Evolutionary conservation across 2,888 invertebrate species (phyloP).

Genomic region (Oligia latruncula): DNA sequence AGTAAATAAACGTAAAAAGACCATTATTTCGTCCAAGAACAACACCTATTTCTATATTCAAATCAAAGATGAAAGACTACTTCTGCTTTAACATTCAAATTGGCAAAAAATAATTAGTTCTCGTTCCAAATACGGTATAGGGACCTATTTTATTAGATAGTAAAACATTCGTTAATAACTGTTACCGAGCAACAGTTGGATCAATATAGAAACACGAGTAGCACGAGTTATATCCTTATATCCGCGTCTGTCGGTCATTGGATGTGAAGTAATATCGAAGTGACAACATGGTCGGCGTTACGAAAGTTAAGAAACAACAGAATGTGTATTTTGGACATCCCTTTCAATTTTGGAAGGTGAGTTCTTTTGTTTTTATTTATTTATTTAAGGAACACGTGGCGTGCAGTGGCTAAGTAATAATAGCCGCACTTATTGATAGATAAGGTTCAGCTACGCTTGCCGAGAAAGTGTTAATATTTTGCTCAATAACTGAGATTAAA

Average conservation of each 20-base stretch:
- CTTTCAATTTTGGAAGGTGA: slow-evolving; percentile 80
- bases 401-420: not conserved
- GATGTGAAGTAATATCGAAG: slow-evolving; percentile 9
- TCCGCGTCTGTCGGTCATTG: slow-evolving; percentile 2
- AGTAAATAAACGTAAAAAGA: not conserved
- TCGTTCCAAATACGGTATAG: not conserved
- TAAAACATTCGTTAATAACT: slow-evolving; percentile 22
- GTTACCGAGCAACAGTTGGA: slow-evolving; percentile 76
- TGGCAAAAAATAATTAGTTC: slow-evolving; percentile 36
- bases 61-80: slow-evolving; percentile 27
- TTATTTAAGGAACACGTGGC: not conserved
- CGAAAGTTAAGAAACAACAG: slow-evolving; percentile 71
- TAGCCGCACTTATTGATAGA: too few species aligned
- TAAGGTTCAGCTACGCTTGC: too few species aligned
- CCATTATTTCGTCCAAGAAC: not conserved
- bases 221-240: not conserved
- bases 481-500: too few species aligned
- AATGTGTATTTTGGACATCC: slow-evolving; percentile 82
- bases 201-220: slow-evolving; percentile 70
- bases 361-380: slow-evolving; percentile 40
- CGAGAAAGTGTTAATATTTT: too few species aligned
- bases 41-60: not conserved
- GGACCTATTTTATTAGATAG: slow-evolving; percentile 21
- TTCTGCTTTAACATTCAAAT: slow-evolving; percentile 7
- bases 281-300: slow-evolving; percentile 60